These are phyloP conservation scores for Hippopotamus amphibius DNA, from an alignment of 2,113 vertebrate genomes.

Conservation along the genomic window DNA sequence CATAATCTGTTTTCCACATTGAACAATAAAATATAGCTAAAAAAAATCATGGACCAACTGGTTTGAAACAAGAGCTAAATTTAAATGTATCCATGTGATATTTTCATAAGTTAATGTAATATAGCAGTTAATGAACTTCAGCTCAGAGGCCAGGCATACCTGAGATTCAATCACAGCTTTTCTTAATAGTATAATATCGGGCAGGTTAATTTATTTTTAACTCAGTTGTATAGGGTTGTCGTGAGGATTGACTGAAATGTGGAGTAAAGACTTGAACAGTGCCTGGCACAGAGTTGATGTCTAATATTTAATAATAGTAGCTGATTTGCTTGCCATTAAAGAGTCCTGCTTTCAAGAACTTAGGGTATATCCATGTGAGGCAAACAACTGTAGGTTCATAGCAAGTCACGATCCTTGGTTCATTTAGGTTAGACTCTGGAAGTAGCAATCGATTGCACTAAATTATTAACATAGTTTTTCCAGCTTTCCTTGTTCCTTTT, in stretches of 20 bases:
- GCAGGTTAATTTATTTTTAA: background rate
- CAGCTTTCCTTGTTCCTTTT: background rate
- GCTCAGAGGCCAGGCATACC: background rate
- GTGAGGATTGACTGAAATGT: background rate
- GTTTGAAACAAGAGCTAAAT: conserved; percentile 1
- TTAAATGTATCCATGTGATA: background rate
- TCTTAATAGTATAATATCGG: background rate
- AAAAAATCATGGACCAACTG: background rate
- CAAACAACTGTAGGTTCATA: background rate
- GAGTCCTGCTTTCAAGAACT: background rate
- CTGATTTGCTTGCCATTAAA: background rate
- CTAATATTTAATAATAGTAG: background rate
- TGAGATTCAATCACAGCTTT: background rate
- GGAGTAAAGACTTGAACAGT: background rate
- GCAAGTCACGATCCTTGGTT: background rate
- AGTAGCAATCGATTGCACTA: background rate
- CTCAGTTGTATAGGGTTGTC: background rate
- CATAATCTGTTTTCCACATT: background rate
- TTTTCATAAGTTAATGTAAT: background rate
- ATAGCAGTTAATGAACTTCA: background rate
- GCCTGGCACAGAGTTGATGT: background rate
- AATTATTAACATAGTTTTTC: background rate
- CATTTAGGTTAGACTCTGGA: background rate
- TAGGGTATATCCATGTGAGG: background rate
- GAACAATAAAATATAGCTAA: background rate